phyloP scores from a whole-genome alignment of 2,888 invertebrate genomes.

The Campaea margaritaria region DNA sequence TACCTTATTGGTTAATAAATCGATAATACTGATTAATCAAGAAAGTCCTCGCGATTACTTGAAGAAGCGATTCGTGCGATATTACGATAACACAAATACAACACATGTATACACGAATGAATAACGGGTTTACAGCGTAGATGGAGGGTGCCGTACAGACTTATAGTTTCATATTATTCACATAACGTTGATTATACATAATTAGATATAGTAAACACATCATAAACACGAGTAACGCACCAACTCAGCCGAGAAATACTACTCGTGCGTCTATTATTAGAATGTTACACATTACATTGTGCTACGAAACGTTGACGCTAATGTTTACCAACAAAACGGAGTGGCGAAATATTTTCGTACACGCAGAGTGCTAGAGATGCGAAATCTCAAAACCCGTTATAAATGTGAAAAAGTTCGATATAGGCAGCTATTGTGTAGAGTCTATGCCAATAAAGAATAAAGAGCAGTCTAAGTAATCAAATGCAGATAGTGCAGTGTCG shows the following conservation, averaged over 20 bases:
- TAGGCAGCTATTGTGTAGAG: constrained; percentile 7
- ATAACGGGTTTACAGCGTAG: no score
- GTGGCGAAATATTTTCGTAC: not conserved
- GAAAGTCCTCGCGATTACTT: no score
- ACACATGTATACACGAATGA: no score
- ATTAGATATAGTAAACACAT: constrained; percentile 1
- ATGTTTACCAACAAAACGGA: constrained; percentile 12
- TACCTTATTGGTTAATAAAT: no score
- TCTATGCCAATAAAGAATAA: constrained; percentile 25
- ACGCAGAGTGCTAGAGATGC: not conserved
- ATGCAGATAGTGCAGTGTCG: constrained; percentile 60
- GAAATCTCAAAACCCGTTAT: not conserved
- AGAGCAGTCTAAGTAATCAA: constrained; percentile 49
- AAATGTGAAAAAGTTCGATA: not conserved
- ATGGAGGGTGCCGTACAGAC: no score
- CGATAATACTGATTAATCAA: no score
- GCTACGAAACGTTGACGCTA: not conserved
- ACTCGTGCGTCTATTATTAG: constrained; percentile 21
- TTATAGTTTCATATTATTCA: not conserved
- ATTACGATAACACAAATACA: no score
- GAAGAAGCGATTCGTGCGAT: no score
- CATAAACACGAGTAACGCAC: constrained; percentile 10
- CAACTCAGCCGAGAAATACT: not conserved
- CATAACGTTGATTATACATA: not conserved
- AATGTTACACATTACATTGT: constrained; percentile 18